phyloP scores from a whole-genome alignment of 2,113 vertebrate species.

The Circaetus cinerascens region DNA sequence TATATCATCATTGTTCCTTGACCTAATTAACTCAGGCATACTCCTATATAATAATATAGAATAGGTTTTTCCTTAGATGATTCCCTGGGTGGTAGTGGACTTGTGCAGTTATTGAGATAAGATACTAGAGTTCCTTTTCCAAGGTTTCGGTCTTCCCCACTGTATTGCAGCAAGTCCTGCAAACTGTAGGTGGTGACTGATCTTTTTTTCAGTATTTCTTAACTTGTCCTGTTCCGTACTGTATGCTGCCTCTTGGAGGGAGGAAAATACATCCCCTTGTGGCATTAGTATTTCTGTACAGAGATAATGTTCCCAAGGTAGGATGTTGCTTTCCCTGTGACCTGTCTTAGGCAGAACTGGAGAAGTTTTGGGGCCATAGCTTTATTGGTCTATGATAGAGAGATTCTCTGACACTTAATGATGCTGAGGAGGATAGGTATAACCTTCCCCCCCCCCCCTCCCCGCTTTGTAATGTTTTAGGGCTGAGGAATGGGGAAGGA shows the following conservation, averaged over 20 bases:
- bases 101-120: neutral
- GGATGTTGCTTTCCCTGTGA: neutral
- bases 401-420: neutral
- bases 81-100: neutral
- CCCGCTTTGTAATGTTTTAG: neutral
- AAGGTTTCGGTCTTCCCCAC: neutral
- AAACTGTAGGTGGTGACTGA: neutral
- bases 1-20: rapidly evolving
- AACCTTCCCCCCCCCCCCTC: too few species aligned
- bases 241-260: neutral
- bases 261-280: neutral
- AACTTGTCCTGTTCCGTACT: rapidly evolving
- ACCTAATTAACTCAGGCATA: neutral
- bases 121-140: neutral
- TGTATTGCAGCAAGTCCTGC: neutral
- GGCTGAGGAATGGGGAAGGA: neutral
- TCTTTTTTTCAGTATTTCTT: neutral
- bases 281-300: neutral
- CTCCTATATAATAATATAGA: neutral
- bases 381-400: neutral
- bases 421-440: too few species aligned
- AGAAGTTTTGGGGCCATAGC: neutral
- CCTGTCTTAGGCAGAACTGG: neutral
- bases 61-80: neutral
- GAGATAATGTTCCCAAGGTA: neutral